Evolutionary conservation across 2,113 vertebrate genomes (phyloP), one percentile per base, ranked within the genome.

Genomic region (Ptilorrhoa leucosticta): DNA sequence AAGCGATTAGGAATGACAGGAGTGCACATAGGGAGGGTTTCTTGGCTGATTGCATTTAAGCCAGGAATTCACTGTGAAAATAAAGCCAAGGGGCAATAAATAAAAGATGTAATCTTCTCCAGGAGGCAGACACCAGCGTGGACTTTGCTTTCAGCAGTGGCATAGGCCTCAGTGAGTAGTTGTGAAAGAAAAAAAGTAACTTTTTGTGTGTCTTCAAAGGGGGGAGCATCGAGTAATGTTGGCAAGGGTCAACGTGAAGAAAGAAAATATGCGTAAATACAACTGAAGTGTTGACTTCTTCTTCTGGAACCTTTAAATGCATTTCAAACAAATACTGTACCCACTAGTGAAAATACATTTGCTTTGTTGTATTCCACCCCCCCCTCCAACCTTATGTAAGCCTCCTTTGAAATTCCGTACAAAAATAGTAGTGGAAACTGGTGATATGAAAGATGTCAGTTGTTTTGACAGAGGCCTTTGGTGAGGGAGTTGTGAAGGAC

Each of bases 21-120:
- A 98, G 97, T 98, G 98, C 97, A 95, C 98, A 98, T 96, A 98
- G 98, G 98, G 98, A 99, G 98, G 98, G 98, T 98, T 99, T 98
- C 98, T 98, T 99, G 98, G 98, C 98, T 99, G 98, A 99, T 99
- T 99, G 98, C 98, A 98, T 99, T 99, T 99, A 97, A 98, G 98
- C 98, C 97, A 98, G 98, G 99, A 99, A 99, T 99, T 99, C 98
- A 96, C 98, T 98, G 98, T 98, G 98, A 99, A 99, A 99, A 99
- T 98, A 98, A 99, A 99, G 98, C 98, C 98, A 98, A 98, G 97
- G 97, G 97, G 98, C 51, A 98, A 99, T 99, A 99, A 99, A 99
- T 99, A 99, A 99, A 99, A 99, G 98, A 99, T 99, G 98, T 98
- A 98, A 97, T 99, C 99, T 99, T 98, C 98, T 98, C 79, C 57